A percentile compares a stretch with the other conserved stretches of the same genome.
phyloP scores from a whole-genome alignment of 2,888 invertebrate species.

The Drosophila anomelani region DNA sequence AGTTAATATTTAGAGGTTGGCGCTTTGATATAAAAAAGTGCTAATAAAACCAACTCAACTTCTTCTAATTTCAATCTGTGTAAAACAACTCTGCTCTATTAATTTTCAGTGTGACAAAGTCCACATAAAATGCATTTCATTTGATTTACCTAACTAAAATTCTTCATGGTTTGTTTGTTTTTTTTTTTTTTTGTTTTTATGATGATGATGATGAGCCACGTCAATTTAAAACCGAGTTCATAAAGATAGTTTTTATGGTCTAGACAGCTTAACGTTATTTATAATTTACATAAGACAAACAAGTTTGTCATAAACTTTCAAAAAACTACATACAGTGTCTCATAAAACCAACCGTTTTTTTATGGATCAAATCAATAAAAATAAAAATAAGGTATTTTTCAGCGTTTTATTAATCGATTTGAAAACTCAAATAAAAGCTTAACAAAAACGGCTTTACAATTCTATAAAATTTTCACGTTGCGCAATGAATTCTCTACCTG shows the following conservation, averaged over 20 bases:
- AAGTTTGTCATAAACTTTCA: constrained; percentile 5
- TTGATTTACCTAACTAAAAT: not conserved
- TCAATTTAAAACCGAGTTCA: constrained; percentile 4
- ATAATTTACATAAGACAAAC: constrained; percentile 26
- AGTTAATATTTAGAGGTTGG: not conserved
- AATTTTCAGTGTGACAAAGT: not conserved
- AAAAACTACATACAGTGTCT: not conserved
- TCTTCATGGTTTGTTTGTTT: not conserved
- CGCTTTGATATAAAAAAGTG: not conserved
- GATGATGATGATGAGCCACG: not conserved
- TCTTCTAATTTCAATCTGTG: too few species aligned
- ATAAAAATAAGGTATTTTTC: not conserved
- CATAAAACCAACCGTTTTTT: constrained; percentile 22
- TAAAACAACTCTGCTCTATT: not conserved
- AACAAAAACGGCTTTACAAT: constrained; percentile 12
- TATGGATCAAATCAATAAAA: constrained; percentile 13
- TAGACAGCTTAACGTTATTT: constrained; percentile 5
- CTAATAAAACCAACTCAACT: too few species aligned
- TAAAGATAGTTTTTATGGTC: constrained; percentile 26
- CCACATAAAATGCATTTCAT: not conserved
- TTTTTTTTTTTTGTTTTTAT: not conserved
- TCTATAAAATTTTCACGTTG: constrained; percentile 17
- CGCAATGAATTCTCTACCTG: constrained; percentile 27
- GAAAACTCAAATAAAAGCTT: constrained; percentile 14
- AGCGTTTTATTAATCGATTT: constrained; percentile 19